These are phyloP conservation scores for Pelusios castaneus DNA, from an alignment of 2,113 vertebrate genomes.

Conservation along the genomic window DNA sequence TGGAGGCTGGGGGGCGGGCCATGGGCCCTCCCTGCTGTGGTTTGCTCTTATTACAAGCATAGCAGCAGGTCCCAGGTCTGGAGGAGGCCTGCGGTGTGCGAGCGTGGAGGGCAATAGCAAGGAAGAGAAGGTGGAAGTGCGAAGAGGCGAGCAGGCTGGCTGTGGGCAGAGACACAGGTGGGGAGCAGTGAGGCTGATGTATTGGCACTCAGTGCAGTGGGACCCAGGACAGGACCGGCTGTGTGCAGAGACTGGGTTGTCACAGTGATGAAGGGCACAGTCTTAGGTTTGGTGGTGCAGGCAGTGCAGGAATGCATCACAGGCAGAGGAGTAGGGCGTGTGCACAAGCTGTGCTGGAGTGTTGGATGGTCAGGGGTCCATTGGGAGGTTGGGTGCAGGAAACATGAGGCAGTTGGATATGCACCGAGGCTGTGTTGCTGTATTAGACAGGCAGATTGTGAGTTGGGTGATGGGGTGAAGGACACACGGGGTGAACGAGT, in stretches of 20 bases:
- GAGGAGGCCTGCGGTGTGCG: too few species aligned
- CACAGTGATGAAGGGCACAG: too few species aligned
- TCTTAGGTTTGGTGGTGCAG: too few species aligned
- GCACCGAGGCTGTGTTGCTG: not conserved
- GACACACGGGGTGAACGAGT: not conserved
- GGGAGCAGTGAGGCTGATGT: not conserved
- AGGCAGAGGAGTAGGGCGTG: too few species aligned
- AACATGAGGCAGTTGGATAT: accelerated
- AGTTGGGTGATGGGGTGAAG: not conserved
- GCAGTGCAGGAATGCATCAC: too few species aligned
- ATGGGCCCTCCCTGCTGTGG: too few species aligned
- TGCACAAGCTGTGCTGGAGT: not conserved
- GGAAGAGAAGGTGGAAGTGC: not conserved
- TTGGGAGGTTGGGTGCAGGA: not conserved
- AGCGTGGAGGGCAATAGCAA: too few species aligned
- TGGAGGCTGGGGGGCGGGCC: too few species aligned
- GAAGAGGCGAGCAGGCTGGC: too few species aligned
- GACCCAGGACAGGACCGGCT: not conserved
- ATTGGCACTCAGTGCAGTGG: not conserved
- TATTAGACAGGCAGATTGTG: too few species aligned
- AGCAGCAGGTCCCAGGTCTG: too few species aligned
- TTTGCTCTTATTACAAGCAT: not conserved
- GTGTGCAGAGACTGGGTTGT: not conserved
- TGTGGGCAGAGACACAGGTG: not conserved
- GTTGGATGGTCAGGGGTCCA: not conserved